Percentiles rank a stretch among this genome's conserved stretches.
Evolutionary conservation across 2,797 vertebrate species (phyloP).

Genomic region (Falco cherrug): DNA sequence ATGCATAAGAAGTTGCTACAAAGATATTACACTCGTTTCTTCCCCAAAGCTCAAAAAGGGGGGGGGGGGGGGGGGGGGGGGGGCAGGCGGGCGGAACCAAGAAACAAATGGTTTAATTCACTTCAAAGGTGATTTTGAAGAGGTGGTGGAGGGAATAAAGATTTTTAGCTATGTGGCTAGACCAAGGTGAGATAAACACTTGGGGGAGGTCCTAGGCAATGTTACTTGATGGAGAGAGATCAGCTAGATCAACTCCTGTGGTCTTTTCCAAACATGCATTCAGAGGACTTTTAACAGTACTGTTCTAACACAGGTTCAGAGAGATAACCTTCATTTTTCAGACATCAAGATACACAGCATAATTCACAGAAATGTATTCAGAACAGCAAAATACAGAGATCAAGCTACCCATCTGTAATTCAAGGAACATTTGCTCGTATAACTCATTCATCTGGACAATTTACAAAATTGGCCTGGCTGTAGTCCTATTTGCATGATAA

Average conservation of each 20-base stretch:
- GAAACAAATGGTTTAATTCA: background rate
- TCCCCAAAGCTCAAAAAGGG: background rate
- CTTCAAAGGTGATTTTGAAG: background rate
- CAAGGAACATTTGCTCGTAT: slow-evolving; percentile 21
- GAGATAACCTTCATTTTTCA: background rate
- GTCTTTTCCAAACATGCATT: background rate
- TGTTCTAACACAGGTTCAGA: background rate
- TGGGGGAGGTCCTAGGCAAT: background rate
- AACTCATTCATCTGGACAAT: slow-evolving; percentile 51
- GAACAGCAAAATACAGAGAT: slow-evolving; percentile 6
- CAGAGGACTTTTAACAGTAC: background rate
- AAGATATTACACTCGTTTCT: background rate
- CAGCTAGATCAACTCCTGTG: background rate
- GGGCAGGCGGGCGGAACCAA: background rate
- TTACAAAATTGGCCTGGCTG: slow-evolving; percentile 29
- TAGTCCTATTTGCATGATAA: slow-evolving; percentile 48
- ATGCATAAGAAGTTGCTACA: background rate
- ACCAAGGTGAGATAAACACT: background rate
- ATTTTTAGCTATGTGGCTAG: background rate
- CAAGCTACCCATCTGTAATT: slow-evolving; percentile 3
- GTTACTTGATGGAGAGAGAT: background rate
- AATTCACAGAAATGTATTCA: slow-evolving; percentile 7
- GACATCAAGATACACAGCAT: background rate
- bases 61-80: accelerated
- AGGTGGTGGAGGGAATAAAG: background rate